These are phyloP conservation scores for Heliconius ismenius DNA, from an alignment of 2,888 invertebrate genomes.

Conservation along the genomic window DNA sequence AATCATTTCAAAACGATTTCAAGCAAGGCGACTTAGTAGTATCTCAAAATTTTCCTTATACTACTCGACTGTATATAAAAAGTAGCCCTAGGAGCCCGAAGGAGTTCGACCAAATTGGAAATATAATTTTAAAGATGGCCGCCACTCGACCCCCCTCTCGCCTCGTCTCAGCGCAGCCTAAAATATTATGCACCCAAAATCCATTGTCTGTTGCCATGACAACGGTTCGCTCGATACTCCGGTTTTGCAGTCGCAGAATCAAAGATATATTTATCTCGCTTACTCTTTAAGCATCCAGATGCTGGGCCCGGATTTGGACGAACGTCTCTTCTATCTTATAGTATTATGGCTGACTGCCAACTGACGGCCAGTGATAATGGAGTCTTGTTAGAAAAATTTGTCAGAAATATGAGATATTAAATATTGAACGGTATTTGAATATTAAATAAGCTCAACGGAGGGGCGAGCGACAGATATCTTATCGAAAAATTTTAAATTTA, in stretches of 20 bases:
- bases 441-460: neutral
- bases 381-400: slow-evolving; percentile 70
- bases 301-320: slow-evolving; percentile 68
- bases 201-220: slow-evolving; percentile 82
- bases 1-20: neutral
- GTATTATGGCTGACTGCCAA: slow-evolving; percentile 74
- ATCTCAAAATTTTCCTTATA: slow-evolving; percentile 49
- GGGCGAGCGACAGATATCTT: neutral
- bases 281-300: slow-evolving; percentile 67
- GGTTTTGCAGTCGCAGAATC: slow-evolving; percentile 65
- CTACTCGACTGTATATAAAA: slow-evolving; percentile 56
- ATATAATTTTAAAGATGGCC: slow-evolving; percentile 82
- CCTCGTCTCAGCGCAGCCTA: slow-evolving; percentile 74
- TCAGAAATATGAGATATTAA: slow-evolving; percentile 26
- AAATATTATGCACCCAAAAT: slow-evolving; percentile 83
- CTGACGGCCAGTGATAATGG: slow-evolving; percentile 68
- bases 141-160: slow-evolving; percentile 65
- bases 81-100: slow-evolving; percentile 65
- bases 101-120: slow-evolving; percentile 76
- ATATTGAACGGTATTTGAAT: slow-evolving; percentile 21
- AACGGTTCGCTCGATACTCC: slow-evolving; percentile 77
- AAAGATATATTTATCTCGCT: slow-evolving; percentile 75
- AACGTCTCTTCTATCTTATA: slow-evolving; percentile 59
- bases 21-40: neutral
- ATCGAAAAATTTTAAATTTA: slow-evolving; percentile 3